Evolutionary conservation across 2,113 vertebrate genomes (phyloP), one percentile per base, ranked within the genome.

Genomic region (Rhynchopsitta pachyrhyncha): DNA sequence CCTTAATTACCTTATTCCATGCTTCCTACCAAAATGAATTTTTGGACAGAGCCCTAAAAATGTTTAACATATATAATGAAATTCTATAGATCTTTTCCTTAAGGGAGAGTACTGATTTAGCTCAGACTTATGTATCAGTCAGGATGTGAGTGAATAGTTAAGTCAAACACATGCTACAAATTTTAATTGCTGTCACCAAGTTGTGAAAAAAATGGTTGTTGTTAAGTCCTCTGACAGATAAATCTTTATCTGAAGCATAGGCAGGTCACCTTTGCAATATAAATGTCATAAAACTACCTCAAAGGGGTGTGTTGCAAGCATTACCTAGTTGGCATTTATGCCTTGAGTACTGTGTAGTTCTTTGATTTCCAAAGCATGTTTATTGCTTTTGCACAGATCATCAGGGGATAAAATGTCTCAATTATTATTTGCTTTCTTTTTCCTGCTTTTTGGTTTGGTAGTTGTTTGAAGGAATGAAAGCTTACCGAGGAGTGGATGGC

Each of bases 391-490:
- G 44, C 44, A 39, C 6, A 25, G 59, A 15, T 74, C 10, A 3
- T 35, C 33, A 1, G 9, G 17, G 5, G 11, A 9, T 82, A 67
- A 69, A 3, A 3, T 4, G 4, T 33, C 42, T 75, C 44, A 76
- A 4, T 50, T 73, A 55, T 7, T 31, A 5, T 70, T 91, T 83
- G 23, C 46, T 85, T 23, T 91, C 24, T 79, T 90, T 73, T 73
- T 62, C 79, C 60, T 44, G 31, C 67, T 70, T 63, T 67, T 25
- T 92, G 86, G 10, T 75, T 70, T 25, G 89, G 64, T 59, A 99
- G 99, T 55, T 99, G 57, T 99, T 99, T 55, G 99, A 99, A 96
- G 99, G 99, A 28, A 85, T 99, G 98, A 99, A 99, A 96, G 99
- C 98, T 1, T 99, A 98, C 76, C 98, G 98, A 35, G 99, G 99